phyloP scores from a whole-genome alignment of 2,888 invertebrate species.

The Eristalis intricaria region DNA sequence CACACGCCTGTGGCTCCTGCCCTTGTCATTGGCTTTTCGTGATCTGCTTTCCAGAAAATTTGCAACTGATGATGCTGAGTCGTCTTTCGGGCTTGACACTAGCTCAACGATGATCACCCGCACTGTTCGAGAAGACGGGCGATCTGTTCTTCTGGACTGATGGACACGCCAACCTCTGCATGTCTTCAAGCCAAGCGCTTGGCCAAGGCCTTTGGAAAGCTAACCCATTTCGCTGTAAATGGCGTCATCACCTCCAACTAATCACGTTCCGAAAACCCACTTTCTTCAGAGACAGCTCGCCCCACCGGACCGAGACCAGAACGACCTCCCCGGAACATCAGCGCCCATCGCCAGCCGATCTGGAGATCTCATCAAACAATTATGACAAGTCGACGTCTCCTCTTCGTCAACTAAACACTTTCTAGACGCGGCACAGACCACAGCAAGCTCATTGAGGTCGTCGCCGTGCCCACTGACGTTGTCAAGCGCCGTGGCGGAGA shows the following conservation, averaged over 20 bases:
- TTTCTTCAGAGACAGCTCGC: neutral
- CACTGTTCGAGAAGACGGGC: too few relatives aligned
- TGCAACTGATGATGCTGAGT: neutral
- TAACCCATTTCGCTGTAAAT: neutral
- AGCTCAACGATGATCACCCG: too few relatives aligned
- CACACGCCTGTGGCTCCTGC: neutral
- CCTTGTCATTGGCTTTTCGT: neutral
- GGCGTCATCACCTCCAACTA: neutral
- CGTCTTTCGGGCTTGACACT: neutral
- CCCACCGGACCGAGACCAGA: neutral
- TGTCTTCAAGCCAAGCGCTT: neutral
- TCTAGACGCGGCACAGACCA: slow-evolving; percentile 11
- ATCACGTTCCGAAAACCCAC: neutral
- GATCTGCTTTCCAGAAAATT: neutral
- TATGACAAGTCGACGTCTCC: neutral
- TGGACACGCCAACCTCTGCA: too few relatives aligned
- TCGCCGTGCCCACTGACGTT: neutral
- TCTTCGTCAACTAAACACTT: slow-evolving; percentile 22
- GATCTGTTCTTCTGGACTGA: too few relatives aligned
- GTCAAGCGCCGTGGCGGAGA: neutral
- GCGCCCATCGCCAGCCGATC: neutral
- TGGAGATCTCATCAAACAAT: neutral
- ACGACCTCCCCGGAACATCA: neutral
- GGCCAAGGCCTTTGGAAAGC: too few relatives aligned
- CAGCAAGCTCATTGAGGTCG: neutral